Evolutionary conservation across 53 echinoderm and acorn worm genomes (phyloP).

Genomic region (Hippasteria phrygiana): DNA sequence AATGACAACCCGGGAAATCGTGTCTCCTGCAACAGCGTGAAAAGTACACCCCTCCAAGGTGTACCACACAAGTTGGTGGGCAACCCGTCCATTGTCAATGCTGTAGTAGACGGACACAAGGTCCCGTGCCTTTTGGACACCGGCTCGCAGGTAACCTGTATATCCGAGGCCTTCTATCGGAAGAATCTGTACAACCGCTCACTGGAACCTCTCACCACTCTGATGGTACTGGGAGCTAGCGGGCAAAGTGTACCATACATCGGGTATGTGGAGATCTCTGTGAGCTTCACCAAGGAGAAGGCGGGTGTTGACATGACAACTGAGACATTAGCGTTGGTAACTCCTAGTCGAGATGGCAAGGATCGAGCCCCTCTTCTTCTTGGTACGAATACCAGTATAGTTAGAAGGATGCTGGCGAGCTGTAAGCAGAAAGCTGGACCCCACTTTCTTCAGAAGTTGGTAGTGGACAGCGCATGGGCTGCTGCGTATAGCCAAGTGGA

Average conservation of each 20-base stretch:
- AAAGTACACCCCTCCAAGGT: constrained; percentile 4
- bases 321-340: constrained; percentile 63
- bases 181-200: constrained; percentile 42
- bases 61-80: constrained; percentile 58
- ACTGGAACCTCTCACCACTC: constrained; percentile 46
- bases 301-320: constrained; percentile 43
- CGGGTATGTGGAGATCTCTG: constrained; percentile 51
- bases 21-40: not conserved
- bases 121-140: constrained; percentile 66
- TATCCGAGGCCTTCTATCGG: constrained; percentile 47
- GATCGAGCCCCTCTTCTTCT: constrained; percentile 56
- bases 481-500: constrained; percentile 18
- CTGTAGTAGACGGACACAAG: constrained; percentile 33
- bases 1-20: not conserved
- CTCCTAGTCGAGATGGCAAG: not conserved
- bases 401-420: constrained; percentile 18
- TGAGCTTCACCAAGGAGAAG: constrained; percentile 19
- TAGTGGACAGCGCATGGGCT: constrained; percentile 25
- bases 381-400: constrained; percentile 71
- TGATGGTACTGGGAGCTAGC: constrained; percentile 60
- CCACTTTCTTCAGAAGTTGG: not conserved
- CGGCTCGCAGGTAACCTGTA: constrained; percentile 78
- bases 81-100: constrained; percentile 35
- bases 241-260: constrained; percentile 67
- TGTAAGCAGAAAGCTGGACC: constrained; percentile 50